Evolutionary conservation across 1,140 invertebrate genomes (phyloP).

Genomic region (Drosophila cardini): DNA sequence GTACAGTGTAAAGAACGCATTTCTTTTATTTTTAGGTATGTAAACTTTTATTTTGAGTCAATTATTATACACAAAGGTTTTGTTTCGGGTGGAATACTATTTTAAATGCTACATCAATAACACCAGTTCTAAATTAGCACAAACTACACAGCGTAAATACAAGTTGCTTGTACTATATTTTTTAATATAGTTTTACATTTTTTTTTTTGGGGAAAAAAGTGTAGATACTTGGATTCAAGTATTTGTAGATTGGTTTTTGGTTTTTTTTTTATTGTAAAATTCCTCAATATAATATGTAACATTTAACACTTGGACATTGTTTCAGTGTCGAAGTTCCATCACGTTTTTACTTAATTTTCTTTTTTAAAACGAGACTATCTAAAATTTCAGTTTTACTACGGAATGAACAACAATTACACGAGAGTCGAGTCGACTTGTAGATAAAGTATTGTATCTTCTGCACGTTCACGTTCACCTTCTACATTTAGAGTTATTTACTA

Average conservation of each 20-base stretch:
- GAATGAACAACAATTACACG: slow-evolving; percentile 73
- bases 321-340: slow-evolving; percentile 62
- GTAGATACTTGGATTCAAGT: slow-evolving; percentile 63
- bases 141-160: slow-evolving; percentile 56
- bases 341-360: slow-evolving; percentile 57
- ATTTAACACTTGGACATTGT: slow-evolving; percentile 68
- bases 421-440: slow-evolving; percentile 42
- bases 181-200: slow-evolving; percentile 64
- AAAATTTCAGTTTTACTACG: slow-evolving; percentile 51
- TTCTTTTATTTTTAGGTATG: slow-evolving; percentile 7
- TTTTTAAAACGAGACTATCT: slow-evolving; percentile 53
- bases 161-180: slow-evolving; percentile 46
- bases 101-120: slow-evolving; percentile 74
- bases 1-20: too few relatives aligned
- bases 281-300: slow-evolving; percentile 59
- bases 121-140: slow-evolving; percentile 60
- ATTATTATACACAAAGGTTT: slow-evolving; percentile 65
- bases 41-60: slow-evolving; percentile 72
- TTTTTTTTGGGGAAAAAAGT: slow-evolving; percentile 63
- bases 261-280: slow-evolving; percentile 68
- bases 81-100: slow-evolving; percentile 65
- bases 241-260: slow-evolving; percentile 63
- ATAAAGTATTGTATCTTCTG: slow-evolving; percentile 43
- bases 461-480: slow-evolving; percentile 37
- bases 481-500: slow-evolving; percentile 48